These are phyloP conservation scores for Gryllus bimaculatus DNA, from an alignment of 1,140 invertebrate species.

Conservation along the genomic window DNA sequence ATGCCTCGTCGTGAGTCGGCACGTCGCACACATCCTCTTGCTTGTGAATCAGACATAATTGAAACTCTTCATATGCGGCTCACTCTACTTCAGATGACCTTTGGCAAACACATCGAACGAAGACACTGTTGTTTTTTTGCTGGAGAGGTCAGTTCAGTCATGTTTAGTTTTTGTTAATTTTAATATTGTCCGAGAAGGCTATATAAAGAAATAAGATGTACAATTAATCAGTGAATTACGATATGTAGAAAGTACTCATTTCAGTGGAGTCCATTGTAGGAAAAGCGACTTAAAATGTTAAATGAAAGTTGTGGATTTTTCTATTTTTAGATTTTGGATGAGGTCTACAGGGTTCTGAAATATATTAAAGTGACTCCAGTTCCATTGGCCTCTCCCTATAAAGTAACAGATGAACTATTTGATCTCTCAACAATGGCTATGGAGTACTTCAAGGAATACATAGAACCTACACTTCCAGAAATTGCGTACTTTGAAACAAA, in stretches of 20 bases:
- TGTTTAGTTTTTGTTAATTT: neutral
- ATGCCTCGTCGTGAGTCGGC: conserved; percentile 82
- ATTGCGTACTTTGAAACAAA: conserved; percentile 78
- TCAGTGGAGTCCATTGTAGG: neutral
- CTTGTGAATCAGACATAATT: conserved; percentile 79
- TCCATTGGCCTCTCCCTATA: conserved; percentile 69
- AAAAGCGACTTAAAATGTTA: neutral
- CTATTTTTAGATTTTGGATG: conserved; percentile 48
- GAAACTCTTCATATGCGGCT: conserved; percentile 82
- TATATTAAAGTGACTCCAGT: conserved; percentile 75
- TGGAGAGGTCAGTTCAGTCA: conserved; percentile 56
- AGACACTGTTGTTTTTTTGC: conserved; percentile 85
- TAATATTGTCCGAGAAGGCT: neutral
- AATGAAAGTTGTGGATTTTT: neutral
- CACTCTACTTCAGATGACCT: conserved; percentile 77
- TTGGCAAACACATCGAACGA: conserved; percentile 83
- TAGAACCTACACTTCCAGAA: conserved; percentile 75
- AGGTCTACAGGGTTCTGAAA: conserved; percentile 69
- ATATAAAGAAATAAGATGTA: neutral
- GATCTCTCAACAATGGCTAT: conserved; percentile 87
- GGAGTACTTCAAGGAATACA: conserved; percentile 86
- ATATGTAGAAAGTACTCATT: too few relatives aligned
- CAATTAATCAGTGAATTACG: neutral
- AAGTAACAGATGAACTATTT: conserved; percentile 84
- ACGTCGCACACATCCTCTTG: conserved; percentile 68